Percentiles rank a stretch among this genome's conserved stretches.
phyloP scores from a whole-genome alignment of 2,888 invertebrate genomes.

The Cerastoderma edule region DNA sequence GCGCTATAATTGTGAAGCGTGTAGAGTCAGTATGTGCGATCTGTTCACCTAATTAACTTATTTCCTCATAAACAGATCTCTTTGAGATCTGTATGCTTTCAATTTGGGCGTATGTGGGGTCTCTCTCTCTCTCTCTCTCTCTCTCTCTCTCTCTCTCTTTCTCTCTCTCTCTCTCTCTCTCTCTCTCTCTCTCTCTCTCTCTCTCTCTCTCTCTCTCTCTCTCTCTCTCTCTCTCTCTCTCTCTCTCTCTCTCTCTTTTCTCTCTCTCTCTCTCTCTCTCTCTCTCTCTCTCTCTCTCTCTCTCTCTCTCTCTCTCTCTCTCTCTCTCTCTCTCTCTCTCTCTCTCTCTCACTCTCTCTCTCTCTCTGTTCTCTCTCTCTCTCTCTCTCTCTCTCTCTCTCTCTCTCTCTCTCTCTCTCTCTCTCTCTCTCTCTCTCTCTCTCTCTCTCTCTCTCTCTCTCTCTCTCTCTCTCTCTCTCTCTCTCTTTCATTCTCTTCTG shows the following conservation, averaged over 20 bases:
- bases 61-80: too few relatives aligned
- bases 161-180: too few relatives aligned
- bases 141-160: too few relatives aligned
- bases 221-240: slow-evolving; percentile 19
- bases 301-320: slow-evolving; percentile 18
- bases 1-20: too few relatives aligned
- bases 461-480: neutral
- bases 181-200: too few relatives aligned
- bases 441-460: neutral
- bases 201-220: slow-evolving; percentile 19
- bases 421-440: neutral
- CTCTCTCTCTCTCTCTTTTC: slow-evolving; percentile 15
- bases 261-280: slow-evolving; percentile 19
- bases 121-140: too few relatives aligned
- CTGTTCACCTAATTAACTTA: too few relatives aligned
- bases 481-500: too few relatives aligned
- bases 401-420: slow-evolving; percentile 16
- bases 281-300: slow-evolving; percentile 19
- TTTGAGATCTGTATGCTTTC: too few relatives aligned
- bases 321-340: slow-evolving; percentile 16
- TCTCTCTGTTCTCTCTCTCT: too few relatives aligned
- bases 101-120: too few relatives aligned
- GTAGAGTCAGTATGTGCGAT: too few relatives aligned
- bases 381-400: slow-evolving; percentile 19
- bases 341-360: neutral